phyloP scores from a whole-genome alignment of 2,888 invertebrate species.

The Drosophila fungiperda region DNA sequence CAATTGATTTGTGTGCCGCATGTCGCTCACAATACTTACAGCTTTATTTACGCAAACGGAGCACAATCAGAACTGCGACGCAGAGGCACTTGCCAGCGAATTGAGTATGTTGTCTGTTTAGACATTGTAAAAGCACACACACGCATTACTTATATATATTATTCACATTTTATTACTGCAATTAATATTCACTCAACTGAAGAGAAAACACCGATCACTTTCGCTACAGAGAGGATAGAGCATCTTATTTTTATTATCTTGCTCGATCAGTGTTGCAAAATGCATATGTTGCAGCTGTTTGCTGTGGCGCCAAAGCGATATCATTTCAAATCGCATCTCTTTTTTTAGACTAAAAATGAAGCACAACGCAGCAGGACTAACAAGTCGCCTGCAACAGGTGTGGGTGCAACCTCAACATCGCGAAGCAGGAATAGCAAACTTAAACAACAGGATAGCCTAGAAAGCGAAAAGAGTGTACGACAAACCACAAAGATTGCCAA shows the following conservation, averaged over 20 bases:
- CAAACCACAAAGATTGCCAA: conserved; percentile 47
- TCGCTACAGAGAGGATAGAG: conserved; percentile 14
- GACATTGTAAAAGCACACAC: conserved; percentile 13
- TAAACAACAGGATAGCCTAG: conserved; percentile 52
- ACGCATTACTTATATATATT: conserved; percentile 20
- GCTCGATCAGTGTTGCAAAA: conserved; percentile 41
- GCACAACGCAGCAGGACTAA: conserved; percentile 50
- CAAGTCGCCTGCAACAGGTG: conserved; percentile 58
- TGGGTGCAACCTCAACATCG: conserved; percentile 22
- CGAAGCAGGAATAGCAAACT: conserved; percentile 33
- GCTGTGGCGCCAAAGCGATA: background rate
- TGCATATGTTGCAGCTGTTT: conserved; percentile 3
- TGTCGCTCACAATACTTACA: conserved; percentile 9
- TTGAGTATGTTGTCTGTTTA: background rate
- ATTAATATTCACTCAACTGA: conserved; percentile 6
- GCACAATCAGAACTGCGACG: background rate
- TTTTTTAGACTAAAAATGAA: conserved; percentile 52
- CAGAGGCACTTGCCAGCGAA: conserved; percentile 24
- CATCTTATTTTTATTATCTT: conserved; percentile 11
- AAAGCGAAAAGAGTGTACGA: conserved; percentile 39
- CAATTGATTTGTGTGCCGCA: conserved; percentile 31
- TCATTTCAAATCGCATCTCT: conserved; percentile 4
- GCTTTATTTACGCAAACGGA: conserved; percentile 22
- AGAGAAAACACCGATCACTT: conserved; percentile 34
- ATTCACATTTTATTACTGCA: conserved; percentile 31